Evolutionary conservation across 2,797 vertebrate genomes (phyloP).

Genomic region (Perodicticus potto): DNA sequence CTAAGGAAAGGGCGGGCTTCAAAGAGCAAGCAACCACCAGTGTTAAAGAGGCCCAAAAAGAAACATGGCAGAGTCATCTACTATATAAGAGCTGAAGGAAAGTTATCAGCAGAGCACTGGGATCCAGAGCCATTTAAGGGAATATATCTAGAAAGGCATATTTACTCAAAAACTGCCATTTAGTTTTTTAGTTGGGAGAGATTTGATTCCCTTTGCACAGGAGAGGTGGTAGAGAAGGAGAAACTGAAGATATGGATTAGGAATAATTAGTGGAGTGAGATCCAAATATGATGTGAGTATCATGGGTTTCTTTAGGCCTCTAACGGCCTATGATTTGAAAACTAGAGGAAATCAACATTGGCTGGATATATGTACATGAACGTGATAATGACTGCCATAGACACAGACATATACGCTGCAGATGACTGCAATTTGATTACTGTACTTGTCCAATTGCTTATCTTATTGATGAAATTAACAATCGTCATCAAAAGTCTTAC

Average conservation of each 20-base stretch:
- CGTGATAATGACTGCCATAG: rapidly evolving
- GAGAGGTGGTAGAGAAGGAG: not conserved
- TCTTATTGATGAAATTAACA: not conserved
- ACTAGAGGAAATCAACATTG: not conserved
- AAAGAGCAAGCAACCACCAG: rapidly evolving
- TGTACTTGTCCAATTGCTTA: not conserved
- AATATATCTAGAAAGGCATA: not conserved
- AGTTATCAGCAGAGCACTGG: not conserved
- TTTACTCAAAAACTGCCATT: not conserved
- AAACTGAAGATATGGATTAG: not conserved
- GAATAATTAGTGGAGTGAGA: rapidly evolving
- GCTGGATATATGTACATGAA: no score
- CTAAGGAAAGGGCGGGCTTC: not conserved
- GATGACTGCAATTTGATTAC: not conserved
- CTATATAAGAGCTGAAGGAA: not conserved
- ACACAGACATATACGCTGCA: rapidly evolving
- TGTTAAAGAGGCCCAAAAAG: not conserved
- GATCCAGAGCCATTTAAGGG: not conserved
- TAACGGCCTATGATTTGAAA: not conserved
- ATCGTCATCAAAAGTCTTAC: not conserved
- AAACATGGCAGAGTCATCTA: rapidly evolving
- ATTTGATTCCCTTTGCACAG: not conserved
- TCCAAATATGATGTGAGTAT: not conserved
- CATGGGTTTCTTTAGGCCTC: not conserved
- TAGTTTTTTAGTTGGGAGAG: not conserved